Evolutionary conservation across 2,113 vertebrate species (phyloP).

Genomic region (Panthera leo): DNA sequence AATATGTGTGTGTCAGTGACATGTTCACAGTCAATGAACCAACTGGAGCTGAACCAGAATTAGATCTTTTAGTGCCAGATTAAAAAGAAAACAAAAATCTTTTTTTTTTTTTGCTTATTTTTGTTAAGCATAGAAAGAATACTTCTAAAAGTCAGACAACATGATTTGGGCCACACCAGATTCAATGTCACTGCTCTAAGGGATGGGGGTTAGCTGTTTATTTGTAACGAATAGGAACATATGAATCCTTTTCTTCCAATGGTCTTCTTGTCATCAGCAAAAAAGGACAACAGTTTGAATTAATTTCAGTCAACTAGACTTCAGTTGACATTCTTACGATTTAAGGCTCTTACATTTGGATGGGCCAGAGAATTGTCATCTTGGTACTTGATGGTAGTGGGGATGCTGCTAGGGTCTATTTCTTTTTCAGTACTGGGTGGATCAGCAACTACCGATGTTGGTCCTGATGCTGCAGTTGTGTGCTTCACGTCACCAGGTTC

Average conservation of each 20-base stretch:
- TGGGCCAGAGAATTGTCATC: constrained; percentile 94
- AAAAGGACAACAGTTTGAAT: neutral
- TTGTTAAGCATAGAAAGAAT: neutral
- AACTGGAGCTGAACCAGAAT: neutral
- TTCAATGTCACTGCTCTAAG: neutral
- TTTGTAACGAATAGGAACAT: neutral
- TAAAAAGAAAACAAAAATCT: neutral
- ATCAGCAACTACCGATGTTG: constrained; percentile 58
- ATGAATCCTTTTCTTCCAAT: neutral
- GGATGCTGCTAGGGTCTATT: constrained; percentile 84
- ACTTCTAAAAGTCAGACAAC: neutral
- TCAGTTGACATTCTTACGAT: neutral
- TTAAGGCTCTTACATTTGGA: constrained; percentile 90
- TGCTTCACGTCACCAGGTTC: constrained; percentile 80
- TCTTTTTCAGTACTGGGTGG: constrained; percentile 81
- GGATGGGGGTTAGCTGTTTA: neutral
- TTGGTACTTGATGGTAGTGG: constrained; percentile 93
- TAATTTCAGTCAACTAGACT: neutral
- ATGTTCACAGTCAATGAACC: neutral
- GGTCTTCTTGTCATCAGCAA: neutral
- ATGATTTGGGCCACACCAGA: neutral
- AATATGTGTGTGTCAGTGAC: neutral
- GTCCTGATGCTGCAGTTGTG: constrained; percentile 76
- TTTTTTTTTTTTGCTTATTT: neutral
- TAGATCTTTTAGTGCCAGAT: neutral